Conservation (phyloP, 2,888 invertebrate species). For the Pilophorus perplexus region DNA sequence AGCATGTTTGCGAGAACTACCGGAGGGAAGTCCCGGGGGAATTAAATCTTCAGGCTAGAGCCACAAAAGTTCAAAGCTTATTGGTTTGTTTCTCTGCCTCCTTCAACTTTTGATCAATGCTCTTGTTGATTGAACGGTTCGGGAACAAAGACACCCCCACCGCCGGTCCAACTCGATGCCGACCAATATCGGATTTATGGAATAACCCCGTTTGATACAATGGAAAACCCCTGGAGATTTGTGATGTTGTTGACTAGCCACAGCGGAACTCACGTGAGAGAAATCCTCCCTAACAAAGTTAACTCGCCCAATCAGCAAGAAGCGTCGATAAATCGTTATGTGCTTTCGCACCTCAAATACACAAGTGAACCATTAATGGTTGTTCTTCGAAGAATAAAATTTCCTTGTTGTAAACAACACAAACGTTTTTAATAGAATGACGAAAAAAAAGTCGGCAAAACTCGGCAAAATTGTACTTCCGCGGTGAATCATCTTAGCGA, state of each 20-base stretch:
- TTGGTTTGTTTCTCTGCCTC: slow-evolving; percentile 17
- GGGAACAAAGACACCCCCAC: neutral
- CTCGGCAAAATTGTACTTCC: too few relatives aligned
- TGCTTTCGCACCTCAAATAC: neutral
- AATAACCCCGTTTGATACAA: slow-evolving; percentile 11
- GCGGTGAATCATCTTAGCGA: too few relatives aligned
- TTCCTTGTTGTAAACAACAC: too few relatives aligned
- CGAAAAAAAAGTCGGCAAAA: too few relatives aligned
- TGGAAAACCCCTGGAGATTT: slow-evolving; percentile 18
- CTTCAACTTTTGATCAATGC: slow-evolving; percentile 25
- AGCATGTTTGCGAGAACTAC: neutral
- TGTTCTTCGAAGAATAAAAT: too few relatives aligned
- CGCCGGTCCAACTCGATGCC: neutral
- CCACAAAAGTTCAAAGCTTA: slow-evolving; percentile 22
- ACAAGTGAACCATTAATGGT: neutral
- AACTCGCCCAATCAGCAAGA: slow-evolving; percentile 15
- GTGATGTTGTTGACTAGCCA: slow-evolving; percentile 25
- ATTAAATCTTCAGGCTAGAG: neutral
- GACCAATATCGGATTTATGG: slow-evolving; percentile 13
- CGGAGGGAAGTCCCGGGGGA: neutral
- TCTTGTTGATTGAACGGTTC: slow-evolving; percentile 17
- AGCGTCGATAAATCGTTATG: slow-evolving; percentile 1
- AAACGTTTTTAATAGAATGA: too few relatives aligned
- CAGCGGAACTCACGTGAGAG: neutral
- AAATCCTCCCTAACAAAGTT: neutral